Conservation (phyloP, 1,140 invertebrate species). For the silkworm (Bombyx mori) region ASM3026992v2 NC_085130.1:3931001-3931500, state of each 20-base stretch:
- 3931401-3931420: constrained; percentile 81
- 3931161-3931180: constrained; percentile 99
- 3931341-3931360: constrained; percentile 99
- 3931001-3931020: too few relatives aligned
- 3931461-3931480: too few relatives aligned
- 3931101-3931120: too few relatives aligned
- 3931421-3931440: constrained; percentile 17
- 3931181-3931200: constrained; percentile 99
- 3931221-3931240: constrained; percentile 99
- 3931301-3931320: constrained; percentile 96
- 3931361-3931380: constrained; percentile 95
- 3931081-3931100: too few relatives aligned
- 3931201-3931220: constrained; percentile 97
- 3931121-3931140: too few relatives aligned
- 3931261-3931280: constrained; percentile 99
- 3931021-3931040: too few relatives aligned
- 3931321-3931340: constrained; percentile 99
- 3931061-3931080: too few relatives aligned
- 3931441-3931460: not conserved
- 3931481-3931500: too few relatives aligned
- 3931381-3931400: constrained; percentile 96
- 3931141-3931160: constrained; percentile 40
- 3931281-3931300: constrained; percentile 97
- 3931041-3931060: too few relatives aligned
- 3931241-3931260: constrained; percentile 96